Percentiles rank a stretch among this genome's conserved stretches.
These are phyloP conservation scores for Gonatopus flavifemur DNA, from an alignment of 1,140 invertebrate species.

Conservation along the genomic window DNA sequence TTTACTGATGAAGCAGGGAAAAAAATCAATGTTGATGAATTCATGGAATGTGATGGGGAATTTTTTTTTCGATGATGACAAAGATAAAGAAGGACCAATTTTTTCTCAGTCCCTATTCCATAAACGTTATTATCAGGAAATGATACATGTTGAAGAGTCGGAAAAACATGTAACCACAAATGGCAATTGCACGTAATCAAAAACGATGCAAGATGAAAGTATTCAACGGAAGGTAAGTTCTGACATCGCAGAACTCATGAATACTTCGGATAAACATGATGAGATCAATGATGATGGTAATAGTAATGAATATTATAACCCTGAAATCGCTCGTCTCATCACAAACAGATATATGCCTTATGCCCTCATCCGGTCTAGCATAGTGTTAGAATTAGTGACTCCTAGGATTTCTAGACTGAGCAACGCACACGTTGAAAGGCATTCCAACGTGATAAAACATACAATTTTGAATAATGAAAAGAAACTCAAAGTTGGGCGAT, in stretches of 20 bases:
- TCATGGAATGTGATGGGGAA: no score
- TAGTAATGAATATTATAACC: conserved; percentile 6
- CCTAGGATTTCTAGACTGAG: conserved; percentile 12
- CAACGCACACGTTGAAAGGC: conserved; percentile 16
- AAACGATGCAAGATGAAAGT: conserved; percentile 2
- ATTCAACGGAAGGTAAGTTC: not conserved
- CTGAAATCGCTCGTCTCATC: conserved; percentile 4
- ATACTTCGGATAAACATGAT: not conserved
- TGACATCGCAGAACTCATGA: not conserved
- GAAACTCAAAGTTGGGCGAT: conserved; percentile 7
- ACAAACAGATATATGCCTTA: conserved; percentile 11
- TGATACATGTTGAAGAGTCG: no score
- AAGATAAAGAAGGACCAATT: conserved; percentile 1
- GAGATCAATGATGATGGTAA: not conserved
- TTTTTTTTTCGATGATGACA: not conserved
- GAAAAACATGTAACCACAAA: not conserved
- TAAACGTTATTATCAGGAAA: no score
- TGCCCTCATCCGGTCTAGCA: conserved; percentile 10
- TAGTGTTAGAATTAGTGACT: conserved; percentile 6
- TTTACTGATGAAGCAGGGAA: no score
- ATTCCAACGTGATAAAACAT: conserved; percentile 8
- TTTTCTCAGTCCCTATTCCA: no score
- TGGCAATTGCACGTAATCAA: not conserved
- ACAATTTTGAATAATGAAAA: conserved; percentile 1
- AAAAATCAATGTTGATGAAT: no score